phyloP scores from a whole-genome alignment of 2,888 invertebrate genomes.

The Pteria penguin region DNA sequence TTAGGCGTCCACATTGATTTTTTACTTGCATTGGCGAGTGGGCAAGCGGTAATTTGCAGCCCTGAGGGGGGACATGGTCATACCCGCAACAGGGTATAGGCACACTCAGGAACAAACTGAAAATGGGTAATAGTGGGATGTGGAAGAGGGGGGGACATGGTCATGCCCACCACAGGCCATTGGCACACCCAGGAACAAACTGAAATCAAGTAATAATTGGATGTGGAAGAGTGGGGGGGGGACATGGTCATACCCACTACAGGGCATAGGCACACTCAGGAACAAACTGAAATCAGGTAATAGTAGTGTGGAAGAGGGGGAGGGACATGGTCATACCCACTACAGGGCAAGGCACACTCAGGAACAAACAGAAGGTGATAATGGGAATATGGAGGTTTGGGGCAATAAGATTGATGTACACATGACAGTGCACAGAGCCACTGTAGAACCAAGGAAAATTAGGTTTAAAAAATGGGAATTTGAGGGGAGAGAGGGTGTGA shows the following conservation, averaged over 20 bases:
- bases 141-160: constrained; percentile 60
- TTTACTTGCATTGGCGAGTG: too few species aligned
- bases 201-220: too few species aligned
- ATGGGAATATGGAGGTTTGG: too few species aligned
- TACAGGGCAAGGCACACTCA: constrained; percentile 69
- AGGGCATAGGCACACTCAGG: constrained; percentile 62
- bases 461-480: constrained; percentile 21
- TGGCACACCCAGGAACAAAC: constrained; percentile 65
- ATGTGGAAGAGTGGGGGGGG: constrained; percentile 57
- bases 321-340: constrained; percentile 69
- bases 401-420: constrained; percentile 69
- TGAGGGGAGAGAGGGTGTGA: constrained; percentile 66
- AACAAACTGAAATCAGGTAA: constrained; percentile 59
- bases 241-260: constrained; percentile 74
- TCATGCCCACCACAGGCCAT: constrained; percentile 75
- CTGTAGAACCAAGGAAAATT: constrained; percentile 63
- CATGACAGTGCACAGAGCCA: constrained; percentile 68
- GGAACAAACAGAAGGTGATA: constrained; percentile 61
- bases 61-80: constrained; percentile 62
- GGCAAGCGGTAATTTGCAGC: too few species aligned
- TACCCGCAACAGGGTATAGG: constrained; percentile 73
- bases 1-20: too few species aligned
- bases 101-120: constrained; percentile 66
- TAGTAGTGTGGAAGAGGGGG: too few species aligned
- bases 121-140: constrained; percentile 44